Percentiles rank a stretch among this genome's conserved stretches.
Conservation (phyloP, 37 sponge, comb jelly and placozoan genomes). For the Halichondria panicea region DNA sequence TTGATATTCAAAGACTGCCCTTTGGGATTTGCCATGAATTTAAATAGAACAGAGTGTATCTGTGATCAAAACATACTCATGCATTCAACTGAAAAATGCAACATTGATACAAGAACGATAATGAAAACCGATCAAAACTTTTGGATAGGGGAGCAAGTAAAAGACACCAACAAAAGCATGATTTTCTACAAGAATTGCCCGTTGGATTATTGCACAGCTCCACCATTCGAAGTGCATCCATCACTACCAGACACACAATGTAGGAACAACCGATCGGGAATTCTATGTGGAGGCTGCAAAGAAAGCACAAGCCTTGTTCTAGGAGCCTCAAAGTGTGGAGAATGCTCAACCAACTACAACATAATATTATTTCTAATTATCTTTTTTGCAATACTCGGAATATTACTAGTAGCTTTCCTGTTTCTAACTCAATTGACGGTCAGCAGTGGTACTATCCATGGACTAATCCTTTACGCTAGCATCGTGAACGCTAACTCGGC, state of each 20-base stretch:
- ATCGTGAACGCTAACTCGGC: not conserved
- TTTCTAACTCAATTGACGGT: constrained; percentile 13
- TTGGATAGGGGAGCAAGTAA: too few species aligned
- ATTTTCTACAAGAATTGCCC: too few species aligned
- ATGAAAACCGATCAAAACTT: too few species aligned
- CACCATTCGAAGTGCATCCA: too few species aligned
- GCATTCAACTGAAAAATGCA: too few species aligned
- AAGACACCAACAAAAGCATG: too few species aligned
- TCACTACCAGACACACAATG: constrained; percentile 44
- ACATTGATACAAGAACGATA: too few species aligned
- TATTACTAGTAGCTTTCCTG: constrained; percentile 14
- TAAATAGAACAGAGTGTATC: too few species aligned
- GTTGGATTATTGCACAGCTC: too few species aligned
- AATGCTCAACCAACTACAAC: constrained; percentile 1
- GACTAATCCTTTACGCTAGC: constrained; percentile 35
- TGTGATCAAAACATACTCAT: too few species aligned
- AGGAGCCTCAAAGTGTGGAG: constrained; percentile 14
- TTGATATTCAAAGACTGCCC: too few species aligned
- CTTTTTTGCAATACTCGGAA: constrained; percentile 21
- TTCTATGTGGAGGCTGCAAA: constrained; percentile 49
- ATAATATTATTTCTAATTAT: constrained; percentile 16
- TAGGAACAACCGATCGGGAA: constrained; percentile 26
- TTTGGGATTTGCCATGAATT: too few species aligned
- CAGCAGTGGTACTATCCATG: constrained; percentile 35
- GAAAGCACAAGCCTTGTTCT: constrained; percentile 4